Evolutionary conservation across 2,888 invertebrate genomes (phyloP).

Genomic region (Platynereis dumerilii): DNA sequence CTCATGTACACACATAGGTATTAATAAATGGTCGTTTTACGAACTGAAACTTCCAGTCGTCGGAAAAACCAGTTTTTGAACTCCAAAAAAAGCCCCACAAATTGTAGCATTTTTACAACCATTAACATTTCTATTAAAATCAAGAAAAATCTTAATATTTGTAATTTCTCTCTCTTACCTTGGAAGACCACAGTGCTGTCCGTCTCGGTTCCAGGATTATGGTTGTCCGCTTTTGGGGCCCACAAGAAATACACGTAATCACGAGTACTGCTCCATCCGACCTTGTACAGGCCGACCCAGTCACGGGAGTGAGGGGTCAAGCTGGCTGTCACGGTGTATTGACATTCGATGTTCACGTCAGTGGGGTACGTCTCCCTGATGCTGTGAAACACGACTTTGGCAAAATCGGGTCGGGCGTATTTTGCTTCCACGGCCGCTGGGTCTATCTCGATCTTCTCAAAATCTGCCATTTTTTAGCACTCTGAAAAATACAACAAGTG

Average conservation of each 20-base stretch:
- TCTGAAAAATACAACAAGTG: too few species aligned
- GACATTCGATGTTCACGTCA: conserved; percentile 52
- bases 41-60: too few species aligned
- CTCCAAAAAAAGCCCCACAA: too few species aligned
- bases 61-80: too few species aligned
- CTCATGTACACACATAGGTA: too few species aligned
- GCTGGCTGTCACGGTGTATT: conserved; percentile 50
- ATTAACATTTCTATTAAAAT: too few species aligned
- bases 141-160: too few species aligned
- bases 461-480: conserved; percentile 8
- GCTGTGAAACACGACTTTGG: conserved; percentile 55
- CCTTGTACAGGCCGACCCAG: conserved; percentile 60
- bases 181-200: conserved; percentile 48
- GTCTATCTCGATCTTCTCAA: conserved; percentile 20
- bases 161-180: too few species aligned
- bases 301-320: conserved; percentile 48
- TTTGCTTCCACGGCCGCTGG: conserved; percentile 4
- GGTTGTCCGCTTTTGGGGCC: conserved; percentile 46
- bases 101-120: too few species aligned
- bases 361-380: conserved; percentile 55
- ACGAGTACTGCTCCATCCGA: conserved; percentile 53
- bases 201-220: conserved; percentile 42
- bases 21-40: too few species aligned
- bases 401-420: conserved; percentile 28
- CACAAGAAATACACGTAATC: conserved; percentile 56